These are phyloP conservation scores for Trematomus bernacchii DNA, from an alignment of 2,797 vertebrate genomes.

Conservation along the genomic window DNA sequence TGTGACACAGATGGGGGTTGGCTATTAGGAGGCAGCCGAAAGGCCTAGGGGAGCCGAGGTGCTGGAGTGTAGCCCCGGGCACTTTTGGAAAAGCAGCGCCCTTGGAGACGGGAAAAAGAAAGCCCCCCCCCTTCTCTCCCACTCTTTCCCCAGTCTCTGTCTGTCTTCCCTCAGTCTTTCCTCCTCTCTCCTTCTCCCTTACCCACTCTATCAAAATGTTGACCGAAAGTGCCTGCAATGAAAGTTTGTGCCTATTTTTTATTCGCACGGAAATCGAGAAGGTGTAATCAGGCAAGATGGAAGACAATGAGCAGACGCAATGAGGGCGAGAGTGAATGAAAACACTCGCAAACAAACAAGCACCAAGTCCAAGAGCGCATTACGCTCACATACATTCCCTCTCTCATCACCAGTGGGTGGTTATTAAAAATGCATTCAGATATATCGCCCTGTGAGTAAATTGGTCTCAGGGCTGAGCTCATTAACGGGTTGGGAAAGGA, in stretches of 20 bases:
- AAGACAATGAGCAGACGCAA: slow-evolving; percentile 71
- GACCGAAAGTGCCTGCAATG: slow-evolving; percentile 77
- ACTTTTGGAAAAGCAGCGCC: slow-evolving; percentile 97
- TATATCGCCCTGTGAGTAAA: slow-evolving; percentile 82
- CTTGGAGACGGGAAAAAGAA: slow-evolving; percentile 87
- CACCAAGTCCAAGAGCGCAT: slow-evolving; percentile 65
- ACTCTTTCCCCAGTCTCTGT: slow-evolving; percentile 51
- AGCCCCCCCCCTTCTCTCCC: slow-evolving; percentile 43
- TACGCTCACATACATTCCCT: slow-evolving; percentile 69
- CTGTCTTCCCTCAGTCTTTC: slow-evolving; percentile 64
- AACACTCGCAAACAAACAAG: slow-evolving; percentile 71
- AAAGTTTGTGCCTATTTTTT: slow-evolving; percentile 76
- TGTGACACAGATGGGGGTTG: slow-evolving; percentile 99
- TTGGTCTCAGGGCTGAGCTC: slow-evolving; percentile 83
- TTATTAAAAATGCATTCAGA: slow-evolving; percentile 87
- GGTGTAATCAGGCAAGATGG: slow-evolving; percentile 66
- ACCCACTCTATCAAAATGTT: slow-evolving; percentile 66
- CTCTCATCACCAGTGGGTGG: slow-evolving; percentile 81
- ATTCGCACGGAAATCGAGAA: slow-evolving; percentile 27
- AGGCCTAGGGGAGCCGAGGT: slow-evolving; percentile 99
- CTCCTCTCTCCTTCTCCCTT: slow-evolving; percentile 58
- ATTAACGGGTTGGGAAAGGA: slow-evolving; percentile 80
- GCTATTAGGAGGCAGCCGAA: slow-evolving; percentile 98
- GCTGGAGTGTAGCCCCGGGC: slow-evolving; percentile 97
- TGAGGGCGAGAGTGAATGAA: slow-evolving; percentile 54